Conservation (phyloP, 2,888 invertebrate species). For the Drosophila dives region DNA sequence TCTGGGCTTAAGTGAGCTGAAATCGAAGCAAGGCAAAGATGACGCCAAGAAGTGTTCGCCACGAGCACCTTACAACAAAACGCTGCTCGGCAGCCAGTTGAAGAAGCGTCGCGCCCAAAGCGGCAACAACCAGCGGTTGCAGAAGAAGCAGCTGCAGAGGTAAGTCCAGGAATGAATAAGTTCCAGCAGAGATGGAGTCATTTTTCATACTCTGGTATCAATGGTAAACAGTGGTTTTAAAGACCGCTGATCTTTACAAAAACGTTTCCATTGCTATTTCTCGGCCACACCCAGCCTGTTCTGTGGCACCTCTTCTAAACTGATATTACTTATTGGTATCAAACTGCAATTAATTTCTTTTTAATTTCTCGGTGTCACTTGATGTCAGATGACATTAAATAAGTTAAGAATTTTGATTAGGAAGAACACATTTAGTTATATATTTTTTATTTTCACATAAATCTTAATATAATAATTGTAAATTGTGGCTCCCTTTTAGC, state of each 20-base stretch:
- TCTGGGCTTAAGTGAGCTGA: constrained; percentile 41
- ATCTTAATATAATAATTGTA: not conserved
- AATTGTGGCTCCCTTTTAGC: constrained; percentile 21
- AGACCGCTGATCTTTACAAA: too few species aligned
- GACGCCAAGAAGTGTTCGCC: constrained; percentile 43
- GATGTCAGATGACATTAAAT: not conserved
- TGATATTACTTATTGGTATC: too few species aligned
- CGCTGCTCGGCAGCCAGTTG: constrained; percentile 10
- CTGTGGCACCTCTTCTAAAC: too few species aligned
- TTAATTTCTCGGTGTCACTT: too few species aligned
- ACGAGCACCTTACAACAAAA: constrained; percentile 51
- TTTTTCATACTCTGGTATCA: too few species aligned
- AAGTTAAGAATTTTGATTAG: not conserved
- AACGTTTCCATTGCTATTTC: too few species aligned
- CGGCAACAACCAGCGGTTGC: constrained; percentile 11
- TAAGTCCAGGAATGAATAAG: constrained; percentile 6
- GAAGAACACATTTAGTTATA: not conserved
- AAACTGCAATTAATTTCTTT: too few species aligned
- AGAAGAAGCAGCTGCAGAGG: constrained; percentile 36
- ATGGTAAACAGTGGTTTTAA: too few species aligned
- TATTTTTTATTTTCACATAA: not conserved
- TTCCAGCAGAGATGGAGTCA: too few species aligned
- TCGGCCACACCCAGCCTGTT: too few species aligned
- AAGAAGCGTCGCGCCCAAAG: constrained; percentile 42
- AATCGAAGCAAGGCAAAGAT: not conserved